A percentile compares a stretch with the other conserved stretches of the same genome.
Conservation (phyloP, 2,888 invertebrate species). For the Choreutis nemorana region DNA sequence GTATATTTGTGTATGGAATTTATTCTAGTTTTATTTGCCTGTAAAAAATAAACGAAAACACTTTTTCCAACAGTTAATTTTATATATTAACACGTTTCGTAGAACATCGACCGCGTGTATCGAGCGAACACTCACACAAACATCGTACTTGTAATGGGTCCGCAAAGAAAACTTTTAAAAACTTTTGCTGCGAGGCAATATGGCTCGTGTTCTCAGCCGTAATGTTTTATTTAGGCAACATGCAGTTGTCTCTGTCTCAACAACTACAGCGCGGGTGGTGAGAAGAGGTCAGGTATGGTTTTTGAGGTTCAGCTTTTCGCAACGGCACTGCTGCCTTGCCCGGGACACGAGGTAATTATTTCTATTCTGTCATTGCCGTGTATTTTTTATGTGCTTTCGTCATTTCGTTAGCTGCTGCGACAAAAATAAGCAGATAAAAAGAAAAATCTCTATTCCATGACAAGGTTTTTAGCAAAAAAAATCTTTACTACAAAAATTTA, state of each 20-base stretch:
- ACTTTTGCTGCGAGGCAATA: constrained; percentile 68
- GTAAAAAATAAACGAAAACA: too few relatives aligned
- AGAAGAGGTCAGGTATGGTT: constrained; percentile 35
- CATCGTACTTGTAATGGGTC: constrained; percentile 62
- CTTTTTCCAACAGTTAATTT: too few relatives aligned
- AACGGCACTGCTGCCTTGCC: constrained; percentile 49
- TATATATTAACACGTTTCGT: constrained; percentile 10
- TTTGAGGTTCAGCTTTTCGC: constrained; percentile 21
- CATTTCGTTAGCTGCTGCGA: constrained; percentile 14
- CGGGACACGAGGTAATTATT: constrained; percentile 67
- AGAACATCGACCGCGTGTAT: constrained; percentile 52
- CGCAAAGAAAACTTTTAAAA: constrained; percentile 68
- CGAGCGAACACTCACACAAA: constrained; percentile 42
- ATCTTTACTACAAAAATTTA: too few relatives aligned
- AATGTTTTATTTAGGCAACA: constrained; percentile 64
- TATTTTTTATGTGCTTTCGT: constrained; percentile 55
- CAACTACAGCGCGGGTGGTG: constrained; percentile 15
- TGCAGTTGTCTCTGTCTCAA: constrained; percentile 39
- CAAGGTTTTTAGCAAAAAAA: too few relatives aligned
- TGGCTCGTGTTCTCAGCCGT: constrained; percentile 66
- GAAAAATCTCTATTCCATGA: too few relatives aligned
- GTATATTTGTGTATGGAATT: too few relatives aligned
- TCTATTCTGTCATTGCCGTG: constrained; percentile 64
- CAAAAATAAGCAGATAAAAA: too few relatives aligned
- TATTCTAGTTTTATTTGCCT: too few relatives aligned